Percentiles rank a stretch among this genome's conserved stretches.
Conservation (phyloP, 2,888 invertebrate species). For the Caenorhabditis sp. region DNA sequence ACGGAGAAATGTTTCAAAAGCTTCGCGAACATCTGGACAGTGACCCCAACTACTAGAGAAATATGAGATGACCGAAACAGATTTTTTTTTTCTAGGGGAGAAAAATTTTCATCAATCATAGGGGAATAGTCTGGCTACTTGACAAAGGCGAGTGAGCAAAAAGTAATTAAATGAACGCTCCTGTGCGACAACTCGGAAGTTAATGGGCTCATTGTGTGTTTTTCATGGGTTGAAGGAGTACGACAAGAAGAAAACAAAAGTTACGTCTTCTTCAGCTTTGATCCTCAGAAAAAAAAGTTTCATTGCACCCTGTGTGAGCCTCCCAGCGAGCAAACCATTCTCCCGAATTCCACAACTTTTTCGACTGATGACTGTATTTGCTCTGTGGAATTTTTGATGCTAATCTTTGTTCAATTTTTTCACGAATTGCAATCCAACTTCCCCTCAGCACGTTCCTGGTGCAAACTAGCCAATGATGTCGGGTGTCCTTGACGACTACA, state of each 20-base stretch:
- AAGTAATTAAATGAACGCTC: not conserved
- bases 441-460: not conserved
- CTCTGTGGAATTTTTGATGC: conserved; percentile 16
- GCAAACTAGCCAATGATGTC: conserved; percentile 1
- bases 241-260: not conserved
- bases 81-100: not conserved
- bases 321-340: not conserved
- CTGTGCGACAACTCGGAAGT: not conserved
- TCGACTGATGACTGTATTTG: conserved; percentile 31
- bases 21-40: conserved; percentile 25
- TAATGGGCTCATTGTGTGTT: too few species aligned
- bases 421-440: not conserved
- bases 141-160: not conserved
- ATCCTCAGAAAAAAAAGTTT: not conserved
- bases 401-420: conserved; percentile 33
- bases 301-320: not conserved
- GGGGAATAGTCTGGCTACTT: not conserved
- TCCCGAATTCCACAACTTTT: conserved; percentile 1
- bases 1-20: not conserved
- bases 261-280: not conserved
- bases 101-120: not conserved
- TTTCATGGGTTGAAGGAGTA: not conserved
- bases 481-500: conserved; percentile 15
- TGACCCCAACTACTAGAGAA: conserved; percentile 14
- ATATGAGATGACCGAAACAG: not conserved